Conservation (phyloP, 2,888 invertebrate species). For the Leptinotarsa peninsularis region DNA sequence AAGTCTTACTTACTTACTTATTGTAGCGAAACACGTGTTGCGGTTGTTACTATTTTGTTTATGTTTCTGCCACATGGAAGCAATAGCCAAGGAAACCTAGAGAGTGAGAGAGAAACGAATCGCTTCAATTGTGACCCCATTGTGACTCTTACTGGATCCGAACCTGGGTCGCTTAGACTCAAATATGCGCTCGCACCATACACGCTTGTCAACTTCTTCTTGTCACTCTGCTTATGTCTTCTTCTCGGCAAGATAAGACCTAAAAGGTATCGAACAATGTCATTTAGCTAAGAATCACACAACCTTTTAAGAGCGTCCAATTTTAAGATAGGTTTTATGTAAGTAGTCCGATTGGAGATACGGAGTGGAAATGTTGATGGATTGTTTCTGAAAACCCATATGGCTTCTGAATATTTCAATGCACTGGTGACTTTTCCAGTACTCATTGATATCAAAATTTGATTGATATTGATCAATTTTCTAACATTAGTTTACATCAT, state of each 20-base stretch:
- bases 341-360: slow-evolving; percentile 41
- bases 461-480: neutral
- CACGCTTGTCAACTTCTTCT: slow-evolving; percentile 57
- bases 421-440: neutral
- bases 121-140: no score
- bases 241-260: slow-evolving; percentile 50
- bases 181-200: slow-evolving; percentile 30
- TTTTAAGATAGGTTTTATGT: slow-evolving; percentile 42
- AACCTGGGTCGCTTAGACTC: neutral
- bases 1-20: no score
- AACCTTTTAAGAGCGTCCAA: slow-evolving; percentile 44
- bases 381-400: slow-evolving; percentile 8
- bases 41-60: no score
- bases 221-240: slow-evolving; percentile 51
- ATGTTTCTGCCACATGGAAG: no score
- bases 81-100: no score
- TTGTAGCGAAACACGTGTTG: no score
- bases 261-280: slow-evolving; percentile 50
- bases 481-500: neutral
- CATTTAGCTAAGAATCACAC: slow-evolving; percentile 43
- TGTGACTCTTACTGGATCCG: neutral
- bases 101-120: no score
- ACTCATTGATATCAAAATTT: neutral
- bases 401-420: slow-evolving; percentile 8
- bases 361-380: slow-evolving; percentile 27